A percentile compares a stretch with the other conserved stretches of the same genome.
phyloP scores from a whole-genome alignment of 2,113 vertebrate species.

The Elachura formosa region DNA sequence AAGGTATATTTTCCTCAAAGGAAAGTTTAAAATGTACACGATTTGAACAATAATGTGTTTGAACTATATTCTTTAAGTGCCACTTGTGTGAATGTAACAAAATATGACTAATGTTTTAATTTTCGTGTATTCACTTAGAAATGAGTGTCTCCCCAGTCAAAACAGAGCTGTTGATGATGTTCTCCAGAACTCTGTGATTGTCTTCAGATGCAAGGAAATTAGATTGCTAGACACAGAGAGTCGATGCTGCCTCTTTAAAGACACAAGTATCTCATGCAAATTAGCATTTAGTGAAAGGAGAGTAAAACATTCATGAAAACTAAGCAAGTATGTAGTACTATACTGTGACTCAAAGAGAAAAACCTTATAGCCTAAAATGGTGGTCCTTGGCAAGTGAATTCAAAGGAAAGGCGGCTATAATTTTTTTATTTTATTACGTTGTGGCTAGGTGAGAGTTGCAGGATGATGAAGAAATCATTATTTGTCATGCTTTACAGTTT shows the following conservation, averaged over 20 bases:
- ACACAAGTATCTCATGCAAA: constrained; percentile 32
- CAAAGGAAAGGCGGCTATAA: background rate
- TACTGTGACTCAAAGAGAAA: constrained; percentile 3
- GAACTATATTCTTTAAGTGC: constrained; percentile 30
- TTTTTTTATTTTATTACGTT: background rate
- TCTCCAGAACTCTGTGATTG: background rate
- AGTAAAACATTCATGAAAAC: constrained; percentile 25
- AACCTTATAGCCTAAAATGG: background rate
- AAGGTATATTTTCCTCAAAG: constrained; percentile 50
- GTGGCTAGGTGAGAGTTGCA: background rate
- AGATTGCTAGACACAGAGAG: background rate
- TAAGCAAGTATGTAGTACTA: constrained; percentile 12
- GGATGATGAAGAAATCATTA: background rate
- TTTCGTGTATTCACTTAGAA: background rate
- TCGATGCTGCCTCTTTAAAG: constrained; percentile 43
- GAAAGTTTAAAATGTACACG: constrained; percentile 34
- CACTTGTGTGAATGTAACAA: constrained; percentile 34
- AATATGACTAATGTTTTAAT: background rate
- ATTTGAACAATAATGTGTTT: constrained; percentile 43
- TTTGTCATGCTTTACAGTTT: background rate
- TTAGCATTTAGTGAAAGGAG: constrained; percentile 33
- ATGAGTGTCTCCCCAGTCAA: background rate
- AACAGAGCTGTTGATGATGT: background rate
- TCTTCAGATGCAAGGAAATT: constrained; percentile 48
- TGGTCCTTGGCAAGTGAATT: background rate